Conservation (phyloP, 2,888 invertebrate genomes). For the Pachydiplax longipennis region DNA sequence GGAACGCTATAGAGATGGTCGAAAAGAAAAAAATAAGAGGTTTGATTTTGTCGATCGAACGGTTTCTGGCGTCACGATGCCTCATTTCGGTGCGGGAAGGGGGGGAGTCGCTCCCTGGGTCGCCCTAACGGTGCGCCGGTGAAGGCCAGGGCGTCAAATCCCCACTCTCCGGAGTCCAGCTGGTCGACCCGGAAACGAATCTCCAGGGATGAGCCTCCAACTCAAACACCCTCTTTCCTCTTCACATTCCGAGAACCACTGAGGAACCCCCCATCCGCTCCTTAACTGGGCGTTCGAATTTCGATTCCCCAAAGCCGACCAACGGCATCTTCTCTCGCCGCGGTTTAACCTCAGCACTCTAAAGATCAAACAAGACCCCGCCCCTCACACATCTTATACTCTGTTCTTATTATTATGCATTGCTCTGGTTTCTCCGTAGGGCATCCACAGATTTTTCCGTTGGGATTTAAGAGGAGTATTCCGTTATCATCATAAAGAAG, state of each 20-base stretch:
- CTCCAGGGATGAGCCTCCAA: not conserved
- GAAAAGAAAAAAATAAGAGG: not conserved
- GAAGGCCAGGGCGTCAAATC: conserved; percentile 14
- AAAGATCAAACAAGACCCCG: too few relatives aligned
- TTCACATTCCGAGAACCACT: not conserved
- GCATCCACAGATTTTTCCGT: too few relatives aligned
- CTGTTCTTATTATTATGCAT: too few relatives aligned
- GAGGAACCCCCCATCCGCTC: not conserved
- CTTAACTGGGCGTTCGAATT: not conserved
- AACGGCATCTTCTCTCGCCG: too few relatives aligned
- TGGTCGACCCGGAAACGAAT: conserved; percentile 16
- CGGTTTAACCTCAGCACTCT: too few relatives aligned
- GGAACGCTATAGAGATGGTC: not conserved
- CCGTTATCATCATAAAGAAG: too few relatives aligned
- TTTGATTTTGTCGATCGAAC: not conserved
- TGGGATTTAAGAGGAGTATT: too few relatives aligned
- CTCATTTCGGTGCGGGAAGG: not conserved
- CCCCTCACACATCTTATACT: too few relatives aligned
- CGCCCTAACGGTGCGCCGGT: conserved; percentile 31
- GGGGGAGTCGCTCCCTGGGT: not conserved
- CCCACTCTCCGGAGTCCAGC: not conserved
- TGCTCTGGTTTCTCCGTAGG: too few relatives aligned
- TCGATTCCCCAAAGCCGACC: not conserved
- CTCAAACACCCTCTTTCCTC: not conserved
- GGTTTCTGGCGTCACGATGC: not conserved